phyloP scores from a whole-genome alignment of 2,113 vertebrate genomes.

The Sinosuthora webbiana region DNA sequence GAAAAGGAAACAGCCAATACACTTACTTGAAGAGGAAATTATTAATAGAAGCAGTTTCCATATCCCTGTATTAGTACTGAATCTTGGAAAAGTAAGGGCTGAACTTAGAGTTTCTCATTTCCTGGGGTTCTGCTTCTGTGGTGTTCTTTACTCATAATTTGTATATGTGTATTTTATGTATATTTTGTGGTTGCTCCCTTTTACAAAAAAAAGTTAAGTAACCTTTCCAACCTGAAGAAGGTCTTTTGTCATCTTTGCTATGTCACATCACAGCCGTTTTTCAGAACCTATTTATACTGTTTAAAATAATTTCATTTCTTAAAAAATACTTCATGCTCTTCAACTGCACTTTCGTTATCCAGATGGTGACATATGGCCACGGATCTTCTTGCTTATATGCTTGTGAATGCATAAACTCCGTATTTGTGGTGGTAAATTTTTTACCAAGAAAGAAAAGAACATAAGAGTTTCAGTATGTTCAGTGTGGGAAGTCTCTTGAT shows the following conservation, averaged over 20 bases:
- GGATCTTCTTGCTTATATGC: neutral
- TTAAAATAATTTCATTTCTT: neutral
- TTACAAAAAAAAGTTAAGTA: neutral
- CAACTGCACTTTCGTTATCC: neutral
- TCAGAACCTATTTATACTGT: neutral
- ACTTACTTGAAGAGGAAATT: neutral
- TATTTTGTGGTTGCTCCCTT: neutral
- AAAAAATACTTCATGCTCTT: neutral
- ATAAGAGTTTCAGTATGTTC: neutral
- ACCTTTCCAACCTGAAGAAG: neutral
- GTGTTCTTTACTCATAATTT: neutral
- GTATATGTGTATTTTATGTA: neutral
- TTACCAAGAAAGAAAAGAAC: neutral
- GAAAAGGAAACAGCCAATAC: neutral
- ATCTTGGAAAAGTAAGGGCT: neutral
- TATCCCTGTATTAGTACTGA: neutral
- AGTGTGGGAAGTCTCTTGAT: neutral
- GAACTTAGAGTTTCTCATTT: constrained; percentile 22
- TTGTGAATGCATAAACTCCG: neutral
- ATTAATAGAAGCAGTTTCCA: constrained; percentile 2
- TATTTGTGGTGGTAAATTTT: neutral
- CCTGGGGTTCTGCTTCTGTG: neutral
- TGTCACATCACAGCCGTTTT: neutral
- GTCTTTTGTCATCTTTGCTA: neutral
- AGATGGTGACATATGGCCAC: neutral